A percentile compares a stretch with the other conserved stretches of the same genome.
These are phyloP conservation scores for Mellivora capensis DNA, from an alignment of 2,113 vertebrate species.

Conservation along the genomic window DNA sequence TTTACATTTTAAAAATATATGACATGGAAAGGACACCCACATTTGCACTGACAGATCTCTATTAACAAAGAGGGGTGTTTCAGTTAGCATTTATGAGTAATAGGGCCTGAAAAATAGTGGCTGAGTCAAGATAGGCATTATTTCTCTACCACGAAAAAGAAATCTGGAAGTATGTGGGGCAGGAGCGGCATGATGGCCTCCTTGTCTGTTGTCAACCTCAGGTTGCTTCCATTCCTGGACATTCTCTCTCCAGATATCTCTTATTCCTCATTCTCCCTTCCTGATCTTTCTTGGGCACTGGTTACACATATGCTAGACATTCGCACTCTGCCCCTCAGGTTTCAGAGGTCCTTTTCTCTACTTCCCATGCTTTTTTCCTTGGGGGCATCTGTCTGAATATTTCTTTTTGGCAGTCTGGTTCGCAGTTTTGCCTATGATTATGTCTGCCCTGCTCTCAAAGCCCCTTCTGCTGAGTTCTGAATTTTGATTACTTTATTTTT, in stretches of 20 bases:
- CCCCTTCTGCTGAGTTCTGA: neutral
- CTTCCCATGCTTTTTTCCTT: neutral
- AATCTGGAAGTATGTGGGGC: neutral
- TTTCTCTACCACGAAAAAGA: neutral
- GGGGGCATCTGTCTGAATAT: neutral
- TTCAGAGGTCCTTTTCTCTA: neutral
- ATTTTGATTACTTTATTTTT: slow-evolving; percentile 23
- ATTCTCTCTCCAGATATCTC: neutral
- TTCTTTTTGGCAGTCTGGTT: neutral
- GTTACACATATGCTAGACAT: neutral
- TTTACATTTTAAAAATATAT: neutral
- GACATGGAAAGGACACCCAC: neutral
- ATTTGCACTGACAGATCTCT: neutral
- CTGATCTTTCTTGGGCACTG: neutral
- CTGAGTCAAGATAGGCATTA: neutral
- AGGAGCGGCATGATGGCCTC: neutral
- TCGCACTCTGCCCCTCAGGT: neutral
- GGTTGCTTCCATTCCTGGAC: neutral
- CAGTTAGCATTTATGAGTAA: neutral
- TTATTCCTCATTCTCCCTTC: neutral
- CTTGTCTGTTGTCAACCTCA: neutral
- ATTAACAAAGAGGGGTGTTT: neutral
- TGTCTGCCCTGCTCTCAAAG: neutral
- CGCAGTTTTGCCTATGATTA: neutral
- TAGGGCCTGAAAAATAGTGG: neutral